Conservation (phyloP, 2,888 invertebrate genomes). For the Panorpa germanica region DNA sequence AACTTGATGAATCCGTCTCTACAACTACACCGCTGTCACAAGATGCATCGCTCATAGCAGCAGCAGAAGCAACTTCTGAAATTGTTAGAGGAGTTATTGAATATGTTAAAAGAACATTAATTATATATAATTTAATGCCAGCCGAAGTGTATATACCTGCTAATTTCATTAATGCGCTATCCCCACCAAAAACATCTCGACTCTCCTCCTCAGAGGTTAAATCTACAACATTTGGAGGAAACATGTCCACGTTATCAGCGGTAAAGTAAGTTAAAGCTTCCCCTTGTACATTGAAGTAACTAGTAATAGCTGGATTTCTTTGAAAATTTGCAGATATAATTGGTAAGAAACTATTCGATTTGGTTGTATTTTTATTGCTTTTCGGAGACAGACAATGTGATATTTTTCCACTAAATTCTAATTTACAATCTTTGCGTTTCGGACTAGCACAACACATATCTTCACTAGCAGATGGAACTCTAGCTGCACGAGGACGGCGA, state of each 20-base stretch:
- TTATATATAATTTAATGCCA: no score
- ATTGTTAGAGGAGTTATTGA: no score
- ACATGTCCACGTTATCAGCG: no score
- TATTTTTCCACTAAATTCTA: conserved; percentile 16
- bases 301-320: no score
- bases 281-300: no score
- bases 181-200: neutral
- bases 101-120: no score
- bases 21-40: conserved; percentile 25
- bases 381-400: conserved; percentile 8
- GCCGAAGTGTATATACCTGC: conserved; percentile 1
- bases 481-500: conserved; percentile 10
- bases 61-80: no score
- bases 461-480: conserved; percentile 16
- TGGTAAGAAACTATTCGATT: conserved; percentile 8
- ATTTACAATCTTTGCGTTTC: conserved; percentile 24
- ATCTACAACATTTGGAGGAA: no score
- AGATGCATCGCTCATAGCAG: no score
- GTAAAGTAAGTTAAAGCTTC: no score
- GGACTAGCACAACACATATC: conserved; percentile 24
- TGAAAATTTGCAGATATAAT: no score
- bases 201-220: neutral
- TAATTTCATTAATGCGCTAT: neutral
- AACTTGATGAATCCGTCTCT: no score
- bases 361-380: conserved; percentile 9